Evolutionary conservation across 1,140 invertebrate species (phyloP).

Genomic region (Aphaenogaster ashmeadi): DNA sequence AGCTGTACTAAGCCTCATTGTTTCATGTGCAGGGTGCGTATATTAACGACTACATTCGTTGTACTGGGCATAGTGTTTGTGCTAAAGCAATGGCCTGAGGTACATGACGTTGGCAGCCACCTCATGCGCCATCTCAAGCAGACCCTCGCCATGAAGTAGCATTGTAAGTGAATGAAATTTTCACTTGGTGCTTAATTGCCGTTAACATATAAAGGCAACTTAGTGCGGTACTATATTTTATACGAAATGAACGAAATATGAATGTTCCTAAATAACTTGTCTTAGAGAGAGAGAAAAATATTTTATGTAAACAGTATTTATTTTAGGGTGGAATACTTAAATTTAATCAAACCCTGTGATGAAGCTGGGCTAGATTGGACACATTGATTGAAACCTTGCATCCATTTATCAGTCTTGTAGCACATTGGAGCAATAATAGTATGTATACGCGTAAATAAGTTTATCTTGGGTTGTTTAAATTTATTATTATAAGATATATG

Average conservation of each 20-base stretch:
- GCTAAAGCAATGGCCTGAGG: slow-evolving; percentile 95
- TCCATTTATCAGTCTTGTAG: slow-evolving; percentile 72
- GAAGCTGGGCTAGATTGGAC: slow-evolving; percentile 69
- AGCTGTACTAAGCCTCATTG: slow-evolving; percentile 87
- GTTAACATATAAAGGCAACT: background rate
- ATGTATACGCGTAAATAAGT: slow-evolving; percentile 72
- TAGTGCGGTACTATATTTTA: background rate
- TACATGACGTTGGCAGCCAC: slow-evolving; percentile 92
- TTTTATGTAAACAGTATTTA: slow-evolving; percentile 46
- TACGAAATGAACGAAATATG: background rate
- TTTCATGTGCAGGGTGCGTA: slow-evolving; percentile 92
- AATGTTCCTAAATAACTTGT: slow-evolving; percentile 31
- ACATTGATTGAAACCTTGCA: slow-evolving; percentile 74
- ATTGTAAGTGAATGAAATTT: slow-evolving; percentile 82
- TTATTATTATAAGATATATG: slow-evolving; percentile 52
- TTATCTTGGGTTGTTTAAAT: slow-evolving; percentile 68
- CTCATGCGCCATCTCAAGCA: slow-evolving; percentile 91
- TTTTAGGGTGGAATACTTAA: slow-evolving; percentile 81
- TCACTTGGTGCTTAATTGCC: slow-evolving; percentile 8
- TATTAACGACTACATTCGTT: slow-evolving; percentile 93
- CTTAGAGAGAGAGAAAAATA: background rate
- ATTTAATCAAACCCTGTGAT: slow-evolving; percentile 73
- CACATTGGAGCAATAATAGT: slow-evolving; percentile 77
- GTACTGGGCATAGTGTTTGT: slow-evolving; percentile 94
- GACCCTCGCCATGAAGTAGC: slow-evolving; percentile 90